Evolutionary conservation across 1,140 invertebrate species (phyloP).

Genomic region (Anthonomus grandis): DNA sequence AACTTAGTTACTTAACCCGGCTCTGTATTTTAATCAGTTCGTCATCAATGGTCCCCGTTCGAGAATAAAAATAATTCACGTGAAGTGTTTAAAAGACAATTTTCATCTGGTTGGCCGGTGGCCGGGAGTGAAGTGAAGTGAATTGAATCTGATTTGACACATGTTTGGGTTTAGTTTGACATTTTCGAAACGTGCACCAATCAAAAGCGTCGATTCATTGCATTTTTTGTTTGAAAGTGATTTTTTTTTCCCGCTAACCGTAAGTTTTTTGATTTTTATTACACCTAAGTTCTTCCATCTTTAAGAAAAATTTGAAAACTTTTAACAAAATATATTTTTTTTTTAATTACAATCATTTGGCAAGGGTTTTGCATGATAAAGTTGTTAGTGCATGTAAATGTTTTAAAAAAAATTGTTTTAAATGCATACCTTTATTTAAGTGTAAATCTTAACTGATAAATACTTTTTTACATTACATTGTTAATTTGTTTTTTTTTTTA

Average conservation of each 20-base stretch:
- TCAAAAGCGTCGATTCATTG: no score
- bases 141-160: background rate
- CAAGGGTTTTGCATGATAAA: no score
- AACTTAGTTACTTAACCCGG: no score
- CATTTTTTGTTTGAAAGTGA: no score
- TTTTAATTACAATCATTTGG: no score
- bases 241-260: background rate
- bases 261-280: background rate
- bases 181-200: background rate
- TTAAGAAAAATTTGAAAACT: background rate
- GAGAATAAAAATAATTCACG: constrained; percentile 18
- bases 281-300: background rate
- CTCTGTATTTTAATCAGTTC: constrained; percentile 20
- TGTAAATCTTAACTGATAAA: no score
- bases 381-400: no score
- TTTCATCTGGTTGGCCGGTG: constrained; percentile 11
- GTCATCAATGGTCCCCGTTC: constrained; percentile 9
- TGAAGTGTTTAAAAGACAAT: constrained; percentile 28
- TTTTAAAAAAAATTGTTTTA: no score
- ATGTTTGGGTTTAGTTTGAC: background rate
- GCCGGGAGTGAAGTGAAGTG: constrained; percentile 15
- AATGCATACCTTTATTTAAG: no score
- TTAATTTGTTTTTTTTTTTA: no score
- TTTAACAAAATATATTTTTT: background rate
- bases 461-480: no score